Evolutionary conservation across 1,140 invertebrate species (phyloP), one percentile per base, ranked within the genome.

Genomic region (Nixonia krombeini): DNA sequence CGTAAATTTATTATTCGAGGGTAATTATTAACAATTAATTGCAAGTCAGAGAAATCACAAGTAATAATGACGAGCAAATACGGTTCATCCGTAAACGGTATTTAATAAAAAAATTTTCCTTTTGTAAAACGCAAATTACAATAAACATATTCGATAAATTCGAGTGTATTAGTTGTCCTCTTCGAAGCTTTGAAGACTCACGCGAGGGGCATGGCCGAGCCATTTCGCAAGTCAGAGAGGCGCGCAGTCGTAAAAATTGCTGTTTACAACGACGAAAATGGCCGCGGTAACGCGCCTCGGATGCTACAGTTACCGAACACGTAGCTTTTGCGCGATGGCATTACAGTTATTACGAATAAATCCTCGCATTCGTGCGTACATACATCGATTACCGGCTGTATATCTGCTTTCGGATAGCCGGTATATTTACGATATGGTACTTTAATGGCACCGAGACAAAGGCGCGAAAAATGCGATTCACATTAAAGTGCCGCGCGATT

Each of bases 281-380:
- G 40, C 33, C 33, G n/a, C 4, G 17, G 38, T 21, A 41, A 41
- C 16, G 16, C 38, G 16, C n/a, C 9, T 41, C 38, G 15, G n/a
- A 8, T 41, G 38, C 38, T 41, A 41, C 38, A 41, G 16, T 41
- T 41, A 23, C 8, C 17, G 16, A 13, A 18, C 15, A n/a, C 5
- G 15, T 38, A n/a, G 12, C 12, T 17, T 41, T 23, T n/a, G 26
- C 50, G 9, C 25, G 15, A 25, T 40, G 8, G 18, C 47, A 51
- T 40, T 38, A n/a, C 10, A 51, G 35, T 51, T 51, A 51, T 51
- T 38, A 51, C 47, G 47, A 38, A 51, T 51, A 51, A 51, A 51
- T 40, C 29, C 17, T 38, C 23, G 18, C 25, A 28, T 50, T 38
- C 33, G 26, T 41, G 38, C n/a, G 38, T 41, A n/a, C 17, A 17